Percentiles rank a stretch among this genome's conserved stretches.
Conservation (phyloP, 2,113 vertebrate genomes). For the Jaculus jaculus region DNA sequence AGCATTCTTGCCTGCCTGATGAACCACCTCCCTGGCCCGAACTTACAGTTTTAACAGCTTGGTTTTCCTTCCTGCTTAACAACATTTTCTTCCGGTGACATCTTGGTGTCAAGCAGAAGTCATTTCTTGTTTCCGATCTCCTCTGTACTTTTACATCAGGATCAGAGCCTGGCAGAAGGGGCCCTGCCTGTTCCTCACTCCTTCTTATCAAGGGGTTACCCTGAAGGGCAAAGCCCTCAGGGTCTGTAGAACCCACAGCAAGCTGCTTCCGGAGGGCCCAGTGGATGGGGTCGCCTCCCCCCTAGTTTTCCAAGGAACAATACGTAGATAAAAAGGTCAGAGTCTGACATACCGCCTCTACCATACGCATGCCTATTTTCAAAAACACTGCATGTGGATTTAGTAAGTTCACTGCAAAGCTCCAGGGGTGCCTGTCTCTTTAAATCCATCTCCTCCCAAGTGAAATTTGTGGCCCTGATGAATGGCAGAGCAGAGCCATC, state of each 20-base stretch:
- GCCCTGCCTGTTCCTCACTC: constrained; percentile 8
- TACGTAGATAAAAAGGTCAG: constrained; percentile 75
- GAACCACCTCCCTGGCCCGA: too few relatives aligned
- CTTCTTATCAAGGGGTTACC: constrained; percentile 59
- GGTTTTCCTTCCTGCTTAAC: background rate
- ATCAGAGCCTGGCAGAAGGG: constrained; percentile 34
- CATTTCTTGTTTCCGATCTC: constrained; percentile 36
- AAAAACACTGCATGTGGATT: constrained; percentile 82
- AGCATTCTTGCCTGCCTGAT: background rate
- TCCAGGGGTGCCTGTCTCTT: constrained; percentile 86
- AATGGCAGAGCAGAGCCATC: constrained; percentile 88
- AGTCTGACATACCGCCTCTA: constrained; percentile 71
- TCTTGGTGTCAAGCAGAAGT: background rate
- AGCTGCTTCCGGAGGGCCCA: background rate
- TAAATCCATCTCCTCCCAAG: constrained; percentile 87
- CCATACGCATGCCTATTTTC: constrained; percentile 78
- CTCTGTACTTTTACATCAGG: constrained; percentile 55
- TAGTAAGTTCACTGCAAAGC: constrained; percentile 83
- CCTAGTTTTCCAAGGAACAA: constrained; percentile 75
- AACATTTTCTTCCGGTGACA: background rate
- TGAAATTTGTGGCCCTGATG: constrained; percentile 89
- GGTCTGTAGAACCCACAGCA: constrained; percentile 55
- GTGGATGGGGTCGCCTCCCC: constrained; percentile 27
- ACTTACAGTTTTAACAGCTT: background rate
- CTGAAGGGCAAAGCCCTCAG: constrained; percentile 63